Evolutionary conservation across 2,888 invertebrate species (phyloP).

Genomic region (Steinernema hermaphroditum): DNA sequence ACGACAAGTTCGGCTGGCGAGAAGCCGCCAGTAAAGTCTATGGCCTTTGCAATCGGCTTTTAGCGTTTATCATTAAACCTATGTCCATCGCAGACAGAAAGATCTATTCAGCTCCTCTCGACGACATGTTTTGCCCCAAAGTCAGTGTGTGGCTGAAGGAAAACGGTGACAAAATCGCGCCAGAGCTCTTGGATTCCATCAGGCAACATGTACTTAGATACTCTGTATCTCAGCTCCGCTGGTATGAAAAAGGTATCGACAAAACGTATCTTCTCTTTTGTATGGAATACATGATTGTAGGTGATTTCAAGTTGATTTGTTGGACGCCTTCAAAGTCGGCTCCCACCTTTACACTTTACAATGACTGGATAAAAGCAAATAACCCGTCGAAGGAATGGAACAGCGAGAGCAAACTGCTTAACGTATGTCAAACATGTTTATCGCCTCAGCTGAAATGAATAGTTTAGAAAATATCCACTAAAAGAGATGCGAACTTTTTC

Average conservation of each 20-base stretch:
- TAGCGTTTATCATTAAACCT: not conserved
- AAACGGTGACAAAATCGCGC: not conserved
- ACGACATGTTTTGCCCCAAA: not conserved
- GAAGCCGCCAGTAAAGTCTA: not conserved
- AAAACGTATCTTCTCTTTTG: too few species aligned
- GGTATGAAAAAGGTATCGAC: not conserved
- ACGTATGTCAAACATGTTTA: too few species aligned
- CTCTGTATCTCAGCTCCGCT: not conserved
- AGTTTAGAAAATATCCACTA: not conserved
- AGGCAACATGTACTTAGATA: not conserved
- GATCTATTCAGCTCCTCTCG: not conserved
- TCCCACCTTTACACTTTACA: not conserved
- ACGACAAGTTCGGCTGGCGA: not conserved
- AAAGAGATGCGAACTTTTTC: not conserved
- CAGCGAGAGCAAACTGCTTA: not conserved
- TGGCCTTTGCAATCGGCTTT: not conserved
- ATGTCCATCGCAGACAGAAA: not conserved
- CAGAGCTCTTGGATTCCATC: not conserved
- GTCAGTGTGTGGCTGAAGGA: not conserved
- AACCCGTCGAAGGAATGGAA: not conserved
- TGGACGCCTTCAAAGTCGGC: not conserved
- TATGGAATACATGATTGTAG: not conserved
- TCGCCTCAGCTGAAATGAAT: too few species aligned
- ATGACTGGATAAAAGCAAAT: not conserved
- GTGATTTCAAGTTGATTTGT: not conserved